Conservation (phyloP, 2,113 vertebrate species). For the Boulengerochromis microlepis region DNA sequence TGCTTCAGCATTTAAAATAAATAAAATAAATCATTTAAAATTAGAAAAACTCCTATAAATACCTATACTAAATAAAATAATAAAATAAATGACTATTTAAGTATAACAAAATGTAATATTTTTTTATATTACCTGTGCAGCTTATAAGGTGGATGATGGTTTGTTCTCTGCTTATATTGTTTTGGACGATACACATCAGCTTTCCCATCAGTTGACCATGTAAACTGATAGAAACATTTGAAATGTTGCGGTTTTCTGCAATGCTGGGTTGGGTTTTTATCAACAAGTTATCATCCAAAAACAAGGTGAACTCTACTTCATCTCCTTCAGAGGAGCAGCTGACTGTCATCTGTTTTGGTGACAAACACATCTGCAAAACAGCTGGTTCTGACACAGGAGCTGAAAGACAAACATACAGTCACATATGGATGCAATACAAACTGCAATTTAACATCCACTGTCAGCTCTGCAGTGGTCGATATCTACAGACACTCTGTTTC, state of each 20-base stretch:
- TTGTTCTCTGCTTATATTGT: neutral
- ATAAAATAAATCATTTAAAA: neutral
- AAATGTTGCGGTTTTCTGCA: neutral
- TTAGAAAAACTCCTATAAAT: neutral
- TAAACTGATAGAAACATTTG: neutral
- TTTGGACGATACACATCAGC: neutral
- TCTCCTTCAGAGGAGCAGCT: conserved; percentile 20
- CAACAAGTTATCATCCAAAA: neutral
- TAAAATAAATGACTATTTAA: accelerated
- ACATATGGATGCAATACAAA: accelerated
- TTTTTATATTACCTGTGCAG: accelerated
- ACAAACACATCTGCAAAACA: conserved; percentile 4
- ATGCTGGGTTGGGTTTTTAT: neutral
- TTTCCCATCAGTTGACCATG: neutral
- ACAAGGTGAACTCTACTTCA: neutral
- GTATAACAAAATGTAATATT: accelerated
- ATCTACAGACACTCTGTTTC: neutral
- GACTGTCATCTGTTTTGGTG: neutral
- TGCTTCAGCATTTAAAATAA: neutral
- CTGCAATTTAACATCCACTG: neutral
- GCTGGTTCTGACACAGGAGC: neutral
- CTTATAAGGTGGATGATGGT: neutral
- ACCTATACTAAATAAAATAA: accelerated
- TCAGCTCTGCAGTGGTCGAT: accelerated
- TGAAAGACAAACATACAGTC: neutral